Conservation (phyloP, 2,888 invertebrate genomes). For the Hemistola chrysoprasaria region DNA sequence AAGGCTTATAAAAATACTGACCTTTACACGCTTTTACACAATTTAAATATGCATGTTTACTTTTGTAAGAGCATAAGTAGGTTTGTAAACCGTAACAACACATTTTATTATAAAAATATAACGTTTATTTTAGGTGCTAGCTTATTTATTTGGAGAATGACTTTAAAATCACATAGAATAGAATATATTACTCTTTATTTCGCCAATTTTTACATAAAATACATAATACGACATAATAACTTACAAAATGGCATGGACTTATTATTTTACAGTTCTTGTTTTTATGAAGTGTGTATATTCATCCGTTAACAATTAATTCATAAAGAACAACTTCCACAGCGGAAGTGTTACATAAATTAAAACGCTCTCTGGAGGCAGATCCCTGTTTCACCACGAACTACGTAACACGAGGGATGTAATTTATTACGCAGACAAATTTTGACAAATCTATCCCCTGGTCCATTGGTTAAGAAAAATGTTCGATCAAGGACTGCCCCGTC, state of each 20-base stretch:
- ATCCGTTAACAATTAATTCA: conserved; percentile 36
- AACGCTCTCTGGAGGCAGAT: conserved; percentile 56
- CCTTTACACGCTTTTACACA: too few species aligned
- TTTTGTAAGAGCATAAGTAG: too few species aligned
- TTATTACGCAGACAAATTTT: conserved; percentile 69
- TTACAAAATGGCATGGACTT: conserved; percentile 5
- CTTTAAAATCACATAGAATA: conserved; percentile 2
- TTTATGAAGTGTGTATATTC: conserved; percentile 25
- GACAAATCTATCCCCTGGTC: conserved; percentile 51
- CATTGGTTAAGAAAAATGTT: conserved; percentile 39
- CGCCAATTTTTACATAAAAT: too few species aligned
- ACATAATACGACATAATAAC: conserved; percentile 2
- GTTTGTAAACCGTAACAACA: too few species aligned
- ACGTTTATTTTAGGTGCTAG: too few species aligned
- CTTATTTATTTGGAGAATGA: conserved; percentile 3
- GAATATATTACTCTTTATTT: too few species aligned
- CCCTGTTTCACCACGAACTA: conserved; percentile 64
- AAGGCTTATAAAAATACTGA: too few species aligned
- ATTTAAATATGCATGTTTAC: too few species aligned
- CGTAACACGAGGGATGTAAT: conserved; percentile 70
- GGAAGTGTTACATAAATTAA: conserved; percentile 70
- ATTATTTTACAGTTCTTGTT: conserved; percentile 11
- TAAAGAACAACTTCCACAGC: conserved; percentile 47
- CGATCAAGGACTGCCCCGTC: conserved; percentile 27
- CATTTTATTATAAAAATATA: too few species aligned